A percentile compares a stretch with the other conserved stretches of the same genome.
phyloP scores from a whole-genome alignment of 2,113 vertebrate species.

The Ammodytes dubius region DNA sequence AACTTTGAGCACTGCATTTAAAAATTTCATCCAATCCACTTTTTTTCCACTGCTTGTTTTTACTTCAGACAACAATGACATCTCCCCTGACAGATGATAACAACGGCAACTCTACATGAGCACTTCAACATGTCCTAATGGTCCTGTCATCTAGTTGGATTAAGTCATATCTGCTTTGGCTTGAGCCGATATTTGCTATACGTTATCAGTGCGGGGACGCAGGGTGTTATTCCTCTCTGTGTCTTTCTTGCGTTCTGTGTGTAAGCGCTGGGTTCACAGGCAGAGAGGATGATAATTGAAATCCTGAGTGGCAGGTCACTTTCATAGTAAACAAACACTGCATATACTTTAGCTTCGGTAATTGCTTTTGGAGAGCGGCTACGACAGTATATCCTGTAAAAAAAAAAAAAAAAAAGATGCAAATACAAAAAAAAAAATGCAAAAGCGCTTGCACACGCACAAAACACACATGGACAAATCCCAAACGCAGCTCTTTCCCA shows the following conservation, averaged over 20 bases:
- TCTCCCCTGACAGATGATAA: conserved; percentile 18
- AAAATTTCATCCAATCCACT: no score
- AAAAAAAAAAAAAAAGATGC: conserved; percentile 17
- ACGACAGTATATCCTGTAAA: not conserved
- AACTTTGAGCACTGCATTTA: not conserved
- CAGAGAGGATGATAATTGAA: conserved; percentile 74
- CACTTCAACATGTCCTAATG: conserved; percentile 40
- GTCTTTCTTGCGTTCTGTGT: conserved; percentile 7
- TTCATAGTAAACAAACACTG: conserved; percentile 73
- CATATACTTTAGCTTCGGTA: conserved; percentile 64
- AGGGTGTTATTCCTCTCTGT: conserved; percentile 38
- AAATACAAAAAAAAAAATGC: conserved; percentile 1
- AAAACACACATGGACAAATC: not conserved
- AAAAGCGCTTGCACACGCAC: not conserved
- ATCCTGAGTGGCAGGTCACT: conserved; percentile 75
- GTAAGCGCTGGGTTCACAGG: conserved; percentile 37
- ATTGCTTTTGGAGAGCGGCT: conserved; percentile 68
- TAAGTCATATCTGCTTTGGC: conserved; percentile 46
- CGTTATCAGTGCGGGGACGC: conserved; percentile 48
- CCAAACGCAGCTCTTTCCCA: conserved; percentile 42
- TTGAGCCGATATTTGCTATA: conserved; percentile 21
- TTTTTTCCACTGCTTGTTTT: not conserved
- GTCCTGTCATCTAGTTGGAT: conserved; percentile 46
- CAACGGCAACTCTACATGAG: not conserved
- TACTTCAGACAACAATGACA: conserved; percentile 12